A percentile compares a stretch with the other conserved stretches of the same genome.
Evolutionary conservation across 2,888 invertebrate species (phyloP).

Genomic region (Leptopterna dolabrata): DNA sequence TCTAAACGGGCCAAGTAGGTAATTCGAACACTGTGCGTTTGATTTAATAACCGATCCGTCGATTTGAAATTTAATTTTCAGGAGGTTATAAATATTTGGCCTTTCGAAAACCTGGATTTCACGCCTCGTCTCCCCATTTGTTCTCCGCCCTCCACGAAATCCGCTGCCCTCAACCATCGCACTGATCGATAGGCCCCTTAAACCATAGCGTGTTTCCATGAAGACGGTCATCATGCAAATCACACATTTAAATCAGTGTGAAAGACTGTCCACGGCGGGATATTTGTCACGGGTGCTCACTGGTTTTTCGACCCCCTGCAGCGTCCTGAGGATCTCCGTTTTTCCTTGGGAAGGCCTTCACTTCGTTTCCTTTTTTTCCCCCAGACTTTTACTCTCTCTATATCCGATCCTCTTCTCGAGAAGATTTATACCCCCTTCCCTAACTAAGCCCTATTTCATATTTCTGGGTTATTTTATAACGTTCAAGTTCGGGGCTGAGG

Average conservation of each 20-base stretch:
- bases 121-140: neutral
- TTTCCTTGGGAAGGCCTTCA: neutral
- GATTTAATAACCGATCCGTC: neutral
- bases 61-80: neutral
- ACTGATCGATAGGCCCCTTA: neutral
- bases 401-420: neutral
- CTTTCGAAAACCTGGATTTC: neutral
- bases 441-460: conserved; percentile 52
- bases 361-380: neutral
- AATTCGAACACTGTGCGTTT: no score
- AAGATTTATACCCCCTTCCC: conserved; percentile 45
- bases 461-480: conserved; percentile 55
- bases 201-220: neutral
- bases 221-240: conserved; percentile 3
- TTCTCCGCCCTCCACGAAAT: neutral
- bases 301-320: conserved; percentile 1
- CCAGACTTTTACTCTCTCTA: neutral
- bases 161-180: neutral
- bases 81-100: neutral
- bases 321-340: neutral
- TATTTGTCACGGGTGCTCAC: conserved; percentile 23
- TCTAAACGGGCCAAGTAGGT: no score
- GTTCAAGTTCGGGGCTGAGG: neutral
- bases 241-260: conserved; percentile 31
- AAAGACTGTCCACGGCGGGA: conserved; percentile 8